Conservation (phyloP, 2,888 invertebrate species). For the Xanthostigma xanthostigma region DNA sequence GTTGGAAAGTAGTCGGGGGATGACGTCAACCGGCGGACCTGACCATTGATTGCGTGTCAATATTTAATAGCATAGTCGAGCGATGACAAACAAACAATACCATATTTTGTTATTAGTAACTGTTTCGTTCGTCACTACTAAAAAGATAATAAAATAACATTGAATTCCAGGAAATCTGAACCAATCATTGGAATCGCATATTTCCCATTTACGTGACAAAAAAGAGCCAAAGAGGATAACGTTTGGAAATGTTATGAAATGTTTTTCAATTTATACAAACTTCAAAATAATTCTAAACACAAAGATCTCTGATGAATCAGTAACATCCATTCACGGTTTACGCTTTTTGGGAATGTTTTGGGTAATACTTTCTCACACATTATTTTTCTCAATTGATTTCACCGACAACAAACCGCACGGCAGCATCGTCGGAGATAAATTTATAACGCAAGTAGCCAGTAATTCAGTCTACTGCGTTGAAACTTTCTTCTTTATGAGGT, state of each 20-base stretch:
- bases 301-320: constrained; percentile 20
- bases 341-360: constrained; percentile 39
- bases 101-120: too few species aligned
- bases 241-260: constrained; percentile 22
- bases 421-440: constrained; percentile 23
- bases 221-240: constrained; percentile 10
- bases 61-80: too few species aligned
- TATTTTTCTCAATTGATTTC: constrained; percentile 27
- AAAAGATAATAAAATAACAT: too few species aligned
- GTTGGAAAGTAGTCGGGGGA: too few species aligned
- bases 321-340: constrained; percentile 34
- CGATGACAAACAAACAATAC: too few species aligned
- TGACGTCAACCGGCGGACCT: too few species aligned
- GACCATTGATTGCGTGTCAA: too few species aligned
- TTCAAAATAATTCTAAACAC: constrained; percentile 27
- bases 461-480: constrained; percentile 33
- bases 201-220: constrained; percentile 7
- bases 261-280: constrained; percentile 36
- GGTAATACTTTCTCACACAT: constrained; percentile 37
- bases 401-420: constrained; percentile 25
- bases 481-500: constrained; percentile 31
- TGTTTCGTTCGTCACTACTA: too few species aligned
- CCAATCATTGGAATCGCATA: too few species aligned
- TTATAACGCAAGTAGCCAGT: constrained; percentile 25
- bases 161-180: too few species aligned